Conservation (phyloP, 1,140 invertebrate species). For the Plutomurus gul region DNA sequence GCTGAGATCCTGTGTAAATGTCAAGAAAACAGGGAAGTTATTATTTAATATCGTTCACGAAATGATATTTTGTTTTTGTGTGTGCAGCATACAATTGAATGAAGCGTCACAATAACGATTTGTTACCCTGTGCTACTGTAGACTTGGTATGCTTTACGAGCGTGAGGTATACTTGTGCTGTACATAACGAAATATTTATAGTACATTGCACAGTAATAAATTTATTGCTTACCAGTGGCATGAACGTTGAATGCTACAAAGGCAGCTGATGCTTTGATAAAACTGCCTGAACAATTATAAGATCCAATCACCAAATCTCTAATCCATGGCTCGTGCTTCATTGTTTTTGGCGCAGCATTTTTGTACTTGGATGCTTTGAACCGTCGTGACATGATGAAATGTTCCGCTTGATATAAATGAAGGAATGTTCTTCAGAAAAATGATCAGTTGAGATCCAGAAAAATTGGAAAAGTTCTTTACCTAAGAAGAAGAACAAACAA, state of each 20-base stretch:
- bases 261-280: conserved; percentile 85
- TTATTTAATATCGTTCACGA: not conserved
- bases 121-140: not conserved
- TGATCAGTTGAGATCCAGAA: no score
- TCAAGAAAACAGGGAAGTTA: not conserved
- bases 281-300: conserved; percentile 90
- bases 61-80: no score
- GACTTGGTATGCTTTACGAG: no score
- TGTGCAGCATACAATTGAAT: no score
- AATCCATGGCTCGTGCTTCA: conserved; percentile 87
- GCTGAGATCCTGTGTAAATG: conserved; percentile 48
- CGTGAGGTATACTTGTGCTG: no score
- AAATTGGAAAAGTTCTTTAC: no score
- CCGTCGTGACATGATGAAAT: conserved; percentile 80
- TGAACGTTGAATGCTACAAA: conserved; percentile 95
- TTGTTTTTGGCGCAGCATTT: conserved; percentile 91
- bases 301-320: conserved; percentile 85
- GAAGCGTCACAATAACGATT: not conserved
- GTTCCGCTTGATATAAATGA: not conserved
- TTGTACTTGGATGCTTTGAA: conserved; percentile 97
- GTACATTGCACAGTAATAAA: not conserved
- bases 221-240: conserved; percentile 64
- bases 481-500: no score
- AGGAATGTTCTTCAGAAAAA: not conserved
- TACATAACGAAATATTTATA: not conserved